Conservation (phyloP, 2,888 invertebrate genomes). For the Eucera pruinosa region DNA sequence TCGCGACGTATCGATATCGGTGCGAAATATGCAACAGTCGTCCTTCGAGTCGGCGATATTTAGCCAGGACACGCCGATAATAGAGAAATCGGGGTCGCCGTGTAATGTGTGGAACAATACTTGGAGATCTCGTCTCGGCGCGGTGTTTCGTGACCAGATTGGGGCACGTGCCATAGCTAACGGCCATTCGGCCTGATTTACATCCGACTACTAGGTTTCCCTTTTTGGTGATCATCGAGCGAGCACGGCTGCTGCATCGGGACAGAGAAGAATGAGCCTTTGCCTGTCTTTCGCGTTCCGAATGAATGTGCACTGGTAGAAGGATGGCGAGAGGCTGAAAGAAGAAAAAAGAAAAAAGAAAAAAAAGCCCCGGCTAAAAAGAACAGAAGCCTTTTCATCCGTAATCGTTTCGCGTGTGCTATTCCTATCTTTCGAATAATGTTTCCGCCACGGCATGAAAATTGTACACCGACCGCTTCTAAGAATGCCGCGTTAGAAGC, state of each 20-base stretch:
- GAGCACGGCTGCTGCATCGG: conserved; percentile 39
- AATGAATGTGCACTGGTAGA: conserved; percentile 11
- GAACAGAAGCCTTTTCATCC: conserved; percentile 53
- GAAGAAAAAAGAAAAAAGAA: too few relatives aligned
- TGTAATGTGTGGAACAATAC: conserved; percentile 54
- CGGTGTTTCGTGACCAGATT: conserved; percentile 42
- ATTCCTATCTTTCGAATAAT: conserved; percentile 40
- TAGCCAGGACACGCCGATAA: conserved; percentile 41
- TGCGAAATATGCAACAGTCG: conserved; percentile 26
- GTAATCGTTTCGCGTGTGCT: conserved; percentile 25
- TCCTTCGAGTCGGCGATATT: conserved; percentile 34
- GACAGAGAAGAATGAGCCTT: conserved; percentile 34
- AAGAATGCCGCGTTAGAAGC: conserved; percentile 17
- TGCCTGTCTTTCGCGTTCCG: conserved; percentile 12
- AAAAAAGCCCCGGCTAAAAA: conserved; percentile 10
- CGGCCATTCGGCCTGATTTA: conserved; percentile 63
- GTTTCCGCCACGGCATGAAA: conserved; percentile 40
- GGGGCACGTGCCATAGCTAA: conserved; percentile 53
- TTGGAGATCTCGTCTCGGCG: conserved; percentile 23
- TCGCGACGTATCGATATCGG: too few relatives aligned
- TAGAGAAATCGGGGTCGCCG: conserved; percentile 59
- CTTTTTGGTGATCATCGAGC: conserved; percentile 50
- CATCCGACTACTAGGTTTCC: conserved; percentile 42
- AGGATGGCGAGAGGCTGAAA: conserved; percentile 20
- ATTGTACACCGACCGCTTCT: conserved; percentile 32